A percentile compares a stretch with the other conserved stretches of the same genome.
phyloP scores from a whole-genome alignment of 30 jellyfish, hydroid and myxozoan genomes.

The Aurelia sp. region DNA sequence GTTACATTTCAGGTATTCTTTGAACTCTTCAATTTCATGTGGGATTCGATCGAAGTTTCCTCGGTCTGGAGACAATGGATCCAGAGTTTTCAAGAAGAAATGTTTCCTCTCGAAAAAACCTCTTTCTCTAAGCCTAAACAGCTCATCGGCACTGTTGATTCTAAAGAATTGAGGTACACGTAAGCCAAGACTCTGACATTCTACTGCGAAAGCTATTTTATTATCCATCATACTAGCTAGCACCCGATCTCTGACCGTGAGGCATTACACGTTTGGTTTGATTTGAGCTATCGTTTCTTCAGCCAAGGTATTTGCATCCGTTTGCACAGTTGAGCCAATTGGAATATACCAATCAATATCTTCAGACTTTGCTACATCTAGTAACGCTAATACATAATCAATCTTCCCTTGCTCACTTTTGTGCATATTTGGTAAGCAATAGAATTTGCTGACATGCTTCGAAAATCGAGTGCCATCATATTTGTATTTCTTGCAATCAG shows the following conservation, averaged over 20 bases:
- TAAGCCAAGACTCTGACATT: neutral
- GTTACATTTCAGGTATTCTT: neutral
- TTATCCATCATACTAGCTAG: neutral
- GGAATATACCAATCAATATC: slow-evolving; percentile 27
- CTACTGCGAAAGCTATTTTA: neutral
- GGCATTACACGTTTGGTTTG: slow-evolving; percentile 12
- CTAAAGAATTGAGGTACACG: neutral
- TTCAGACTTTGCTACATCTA: neutral
- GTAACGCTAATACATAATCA: neutral
- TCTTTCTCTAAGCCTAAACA: neutral
- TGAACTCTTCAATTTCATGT: neutral
- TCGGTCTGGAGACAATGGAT: slow-evolving; percentile 7
- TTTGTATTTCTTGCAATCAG: neutral
- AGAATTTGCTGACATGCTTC: neutral
- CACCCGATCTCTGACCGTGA: neutral
- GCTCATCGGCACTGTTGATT: neutral
- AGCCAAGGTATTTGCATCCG: neutral
- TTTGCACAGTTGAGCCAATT: neutral
- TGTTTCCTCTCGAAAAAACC: slow-evolving; percentile 7
- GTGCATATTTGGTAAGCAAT: neutral
- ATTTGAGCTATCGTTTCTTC: neutral
- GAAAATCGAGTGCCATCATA: neutral
- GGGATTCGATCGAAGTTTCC: slow-evolving; percentile 23
- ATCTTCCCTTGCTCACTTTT: no score
- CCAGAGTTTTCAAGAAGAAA: slow-evolving; percentile 12